A percentile compares a stretch with the other conserved stretches of the same genome.
These are phyloP conservation scores for Bucorvus abyssinicus DNA, from an alignment of 2,797 vertebrate species.

Conservation along the genomic window DNA sequence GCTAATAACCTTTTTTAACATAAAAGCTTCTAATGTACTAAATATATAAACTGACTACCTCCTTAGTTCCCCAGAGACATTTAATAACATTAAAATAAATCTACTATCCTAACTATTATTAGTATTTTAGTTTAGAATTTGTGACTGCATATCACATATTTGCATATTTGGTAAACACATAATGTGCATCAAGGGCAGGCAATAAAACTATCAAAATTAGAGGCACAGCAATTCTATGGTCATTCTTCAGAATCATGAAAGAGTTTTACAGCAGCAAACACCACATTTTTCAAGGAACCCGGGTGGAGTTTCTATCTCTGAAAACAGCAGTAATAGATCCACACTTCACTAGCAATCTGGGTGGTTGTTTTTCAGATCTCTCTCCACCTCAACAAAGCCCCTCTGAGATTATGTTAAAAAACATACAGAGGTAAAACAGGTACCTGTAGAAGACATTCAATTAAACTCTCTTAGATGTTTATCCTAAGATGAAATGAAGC, in stretches of 20 bases:
- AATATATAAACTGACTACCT: neutral
- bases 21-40: neutral
- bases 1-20: neutral
- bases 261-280: neutral
- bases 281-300: neutral
- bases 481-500: neutral
- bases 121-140: neutral
- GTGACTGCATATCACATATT: neutral
- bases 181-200: neutral
- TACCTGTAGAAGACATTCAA: neutral
- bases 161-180: neutral
- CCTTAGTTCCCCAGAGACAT: neutral
- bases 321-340: neutral
- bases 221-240: neutral
- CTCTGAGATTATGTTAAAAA: neutral
- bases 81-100: constrained; percentile 19
- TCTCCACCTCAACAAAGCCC: neutral
- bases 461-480: neutral
- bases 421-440: neutral
- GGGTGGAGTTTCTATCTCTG: neutral
- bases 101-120: neutral
- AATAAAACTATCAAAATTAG: neutral
- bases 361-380: neutral
- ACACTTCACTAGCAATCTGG: neutral
- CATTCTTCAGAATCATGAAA: neutral